These are phyloP conservation scores for Etheostoma nigrum DNA, from an alignment of 2,797 vertebrate species.

Conservation along the genomic window DNA sequence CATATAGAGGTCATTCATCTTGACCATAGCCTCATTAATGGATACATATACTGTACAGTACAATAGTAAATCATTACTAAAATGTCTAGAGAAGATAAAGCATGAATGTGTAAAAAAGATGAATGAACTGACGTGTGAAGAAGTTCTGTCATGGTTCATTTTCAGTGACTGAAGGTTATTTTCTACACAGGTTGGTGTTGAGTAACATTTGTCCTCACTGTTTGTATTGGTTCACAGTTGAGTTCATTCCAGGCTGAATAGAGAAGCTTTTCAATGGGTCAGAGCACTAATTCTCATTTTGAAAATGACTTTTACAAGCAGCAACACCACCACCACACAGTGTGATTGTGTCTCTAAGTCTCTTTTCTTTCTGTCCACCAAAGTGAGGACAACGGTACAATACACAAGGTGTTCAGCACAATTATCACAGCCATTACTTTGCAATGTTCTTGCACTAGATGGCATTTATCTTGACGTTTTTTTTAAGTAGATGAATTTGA, in stretches of 20 bases:
- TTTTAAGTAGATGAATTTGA: no score
- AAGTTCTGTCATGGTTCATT: not conserved
- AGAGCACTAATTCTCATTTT: conserved; percentile 16
- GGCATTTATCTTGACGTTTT: not conserved
- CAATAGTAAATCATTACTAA: no score
- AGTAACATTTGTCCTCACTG: conserved; percentile 7
- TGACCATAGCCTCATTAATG: not conserved
- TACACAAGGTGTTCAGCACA: not conserved
- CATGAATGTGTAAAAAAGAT: not conserved
- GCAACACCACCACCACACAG: not conserved
- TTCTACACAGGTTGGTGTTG: conserved; percentile 6
- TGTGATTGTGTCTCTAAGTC: not conserved
- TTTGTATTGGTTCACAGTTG: conserved; percentile 28
- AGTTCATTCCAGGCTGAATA: conserved; percentile 19
- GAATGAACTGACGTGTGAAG: not conserved
- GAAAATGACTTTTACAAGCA: conserved; percentile 10
- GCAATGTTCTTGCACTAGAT: not conserved
- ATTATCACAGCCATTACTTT: not conserved
- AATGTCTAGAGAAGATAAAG: not conserved
- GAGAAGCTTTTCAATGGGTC: conserved; percentile 24
- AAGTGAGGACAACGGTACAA: no score
- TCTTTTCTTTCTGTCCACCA: not conserved
- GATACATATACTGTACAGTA: not conserved
- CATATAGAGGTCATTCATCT: not conserved
- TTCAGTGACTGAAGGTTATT: not conserved